A percentile compares a stretch with the other conserved stretches of the same genome.
Conservation (phyloP, 2,888 invertebrate species). For the Steromphala cineraria region DNA sequence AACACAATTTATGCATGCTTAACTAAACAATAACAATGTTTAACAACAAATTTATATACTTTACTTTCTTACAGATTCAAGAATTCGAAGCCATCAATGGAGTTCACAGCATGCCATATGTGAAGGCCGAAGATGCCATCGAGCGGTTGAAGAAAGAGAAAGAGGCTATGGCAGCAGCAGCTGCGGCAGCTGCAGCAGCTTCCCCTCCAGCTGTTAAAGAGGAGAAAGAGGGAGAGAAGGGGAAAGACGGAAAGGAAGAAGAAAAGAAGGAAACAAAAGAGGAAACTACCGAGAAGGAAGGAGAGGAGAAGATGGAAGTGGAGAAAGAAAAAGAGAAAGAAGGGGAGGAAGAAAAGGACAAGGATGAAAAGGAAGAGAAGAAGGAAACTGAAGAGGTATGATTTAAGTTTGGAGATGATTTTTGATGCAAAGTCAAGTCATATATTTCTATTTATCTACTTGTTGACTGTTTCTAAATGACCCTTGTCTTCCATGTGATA, state of each 20-base stretch:
- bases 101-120: slow-evolving; percentile 93
- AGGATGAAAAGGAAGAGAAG: slow-evolving; percentile 4
- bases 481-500: too few relatives aligned
- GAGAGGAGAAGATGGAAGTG: slow-evolving; percentile 23
- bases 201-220: slow-evolving; percentile 74
- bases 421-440: too few relatives aligned
- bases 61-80: slow-evolving; percentile 82
- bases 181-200: slow-evolving; percentile 38
- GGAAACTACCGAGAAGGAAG: slow-evolving; percentile 33
- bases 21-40: neutral
- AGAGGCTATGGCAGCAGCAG: slow-evolving; percentile 38
- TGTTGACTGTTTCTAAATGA: too few relatives aligned
- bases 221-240: slow-evolving; percentile 29
- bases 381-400: slow-evolving; percentile 18
- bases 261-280: slow-evolving; percentile 77
- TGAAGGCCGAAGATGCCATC: slow-evolving; percentile 64
- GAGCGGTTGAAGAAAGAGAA: slow-evolving; percentile 80
- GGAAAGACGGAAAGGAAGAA: slow-evolving; percentile 56
- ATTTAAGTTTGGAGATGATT: too few relatives aligned
- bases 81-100: slow-evolving; percentile 99
- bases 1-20: neutral
- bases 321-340: slow-evolving; percentile 48
- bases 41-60: neutral
- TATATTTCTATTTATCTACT: too few relatives aligned
- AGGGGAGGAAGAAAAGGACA: slow-evolving; percentile 69